Conservation (phyloP, 1,140 invertebrate species). For the Hycleus cichorii region DNA sequence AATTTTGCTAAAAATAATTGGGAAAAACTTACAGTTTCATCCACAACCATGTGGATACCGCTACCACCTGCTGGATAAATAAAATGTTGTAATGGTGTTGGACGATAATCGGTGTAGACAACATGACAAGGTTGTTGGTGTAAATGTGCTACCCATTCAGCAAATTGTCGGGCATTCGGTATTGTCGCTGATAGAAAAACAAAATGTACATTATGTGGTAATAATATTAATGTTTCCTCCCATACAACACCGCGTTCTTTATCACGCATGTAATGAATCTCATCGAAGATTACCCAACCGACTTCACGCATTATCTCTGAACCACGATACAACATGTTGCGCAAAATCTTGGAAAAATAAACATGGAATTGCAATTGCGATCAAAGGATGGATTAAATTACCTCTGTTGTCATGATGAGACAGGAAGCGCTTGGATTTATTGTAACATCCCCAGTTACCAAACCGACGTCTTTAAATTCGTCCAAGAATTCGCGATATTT, state of each 20-base stretch:
- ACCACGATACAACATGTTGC: slow-evolving; percentile 98
- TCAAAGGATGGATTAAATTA: slow-evolving; percentile 34
- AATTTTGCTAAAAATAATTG: background rate
- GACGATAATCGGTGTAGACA: slow-evolving; percentile 97
- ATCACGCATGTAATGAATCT: slow-evolving; percentile 99
- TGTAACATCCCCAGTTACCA: slow-evolving; percentile 98
- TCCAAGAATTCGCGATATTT: slow-evolving; percentile 98
- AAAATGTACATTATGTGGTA: slow-evolving; percentile 97
- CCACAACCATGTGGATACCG: slow-evolving; percentile 93
- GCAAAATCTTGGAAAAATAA: slow-evolving; percentile 64
- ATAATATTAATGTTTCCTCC: slow-evolving; percentile 97
- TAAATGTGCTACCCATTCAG: slow-evolving; percentile 95
- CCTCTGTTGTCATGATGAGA: slow-evolving; percentile 99
- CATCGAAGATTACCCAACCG: slow-evolving; percentile 99
- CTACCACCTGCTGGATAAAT: slow-evolving; percentile 93
- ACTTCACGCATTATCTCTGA: slow-evolving; percentile 98
- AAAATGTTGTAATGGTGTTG: slow-evolving; percentile 96
- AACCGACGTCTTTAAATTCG: slow-evolving; percentile 95
- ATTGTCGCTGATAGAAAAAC: slow-evolving; percentile 99
- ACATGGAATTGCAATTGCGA: background rate
- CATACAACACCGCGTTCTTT: slow-evolving; percentile 98
- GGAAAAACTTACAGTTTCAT: slow-evolving; percentile 62
- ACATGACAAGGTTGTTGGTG: slow-evolving; percentile 98
- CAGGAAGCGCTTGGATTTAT: slow-evolving; percentile 97
- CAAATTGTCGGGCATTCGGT: slow-evolving; percentile 97